Base-by-base conservation (phyloP, 1,140 invertebrate species). In the Bilobella aurantiaca region DNA sequence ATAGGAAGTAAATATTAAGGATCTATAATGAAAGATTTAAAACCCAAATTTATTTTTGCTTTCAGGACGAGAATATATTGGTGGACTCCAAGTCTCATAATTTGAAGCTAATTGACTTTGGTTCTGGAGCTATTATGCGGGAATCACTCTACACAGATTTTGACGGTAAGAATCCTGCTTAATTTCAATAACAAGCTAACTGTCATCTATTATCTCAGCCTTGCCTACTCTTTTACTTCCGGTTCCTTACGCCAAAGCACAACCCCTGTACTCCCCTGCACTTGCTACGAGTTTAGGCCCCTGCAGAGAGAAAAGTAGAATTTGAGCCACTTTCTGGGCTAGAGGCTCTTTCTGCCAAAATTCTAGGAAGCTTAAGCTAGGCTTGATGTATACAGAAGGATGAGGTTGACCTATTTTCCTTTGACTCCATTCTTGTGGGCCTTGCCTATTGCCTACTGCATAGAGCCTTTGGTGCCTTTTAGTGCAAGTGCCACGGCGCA, bases 21-120 rank as follows among this genome's bases (percentile, higher is more conserved):
- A n/a, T n/a, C n/a, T n/a, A n/a, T n/a, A n/a, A n/a, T n/a, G n/a
- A n/a, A n/a, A n/a, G n/a, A n/a, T n/a, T 12, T 42, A 42, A 42
- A 42, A 42, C 18, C 8, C 18, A 18, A 42, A 12, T 12, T 59
- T 69, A 56, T 63, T 73, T 59, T 72, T 46, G 29, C 60, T 67
- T 74, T 30, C 65, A 76, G 74, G 75, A 86, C 74, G 84, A 86
- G 74, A 86, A 86, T 73, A 82, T 86, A 66, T 76, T 86, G 23
- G 82, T 86, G 28, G 83, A 86, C 73, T 74, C 83, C 49, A 81
- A 81, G 71, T 81, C 80, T 27, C 77, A 78, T 46, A 68, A 64
- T 21, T 65, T 81, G 1, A 81, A 84, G 74, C 74, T 87, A 34
- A 85, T 86, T 69, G 86, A 86, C 77, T 87, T 87, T 75, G 86